Evolutionary conservation across 2,113 vertebrate species (phyloP).

Genomic region (Mustela lutreola): DNA sequence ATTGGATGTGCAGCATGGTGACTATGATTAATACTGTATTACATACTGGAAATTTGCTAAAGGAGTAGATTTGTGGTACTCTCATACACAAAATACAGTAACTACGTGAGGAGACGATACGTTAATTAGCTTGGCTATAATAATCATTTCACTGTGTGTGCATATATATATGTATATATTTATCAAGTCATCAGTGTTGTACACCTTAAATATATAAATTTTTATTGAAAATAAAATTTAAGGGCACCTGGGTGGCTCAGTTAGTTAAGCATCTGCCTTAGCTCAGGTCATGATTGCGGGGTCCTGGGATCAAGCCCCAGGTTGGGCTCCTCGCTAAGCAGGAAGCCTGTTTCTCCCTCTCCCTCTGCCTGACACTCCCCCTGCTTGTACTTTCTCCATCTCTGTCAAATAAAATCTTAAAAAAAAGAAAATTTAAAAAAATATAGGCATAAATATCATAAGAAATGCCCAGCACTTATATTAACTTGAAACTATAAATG

Average conservation of each 20-base stretch:
- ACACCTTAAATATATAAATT: not conserved
- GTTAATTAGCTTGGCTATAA: not conserved
- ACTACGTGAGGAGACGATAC: not conserved
- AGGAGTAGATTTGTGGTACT: not conserved
- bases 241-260: not conserved
- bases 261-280: not conserved
- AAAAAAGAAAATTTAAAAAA: not conserved
- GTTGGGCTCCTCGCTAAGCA: not conserved
- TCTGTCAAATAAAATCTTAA: not conserved
- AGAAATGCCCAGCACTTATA: not conserved
- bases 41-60: not conserved
- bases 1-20: not conserved
- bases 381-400: not conserved
- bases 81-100: not conserved
- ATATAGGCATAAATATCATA: not conserved
- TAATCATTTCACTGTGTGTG: not conserved
- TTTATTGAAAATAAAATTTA: not conserved
- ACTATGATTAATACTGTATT: not conserved
- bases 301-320: too few species aligned
- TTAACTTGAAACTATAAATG: not conserved
- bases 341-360: not conserved
- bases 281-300: not conserved
- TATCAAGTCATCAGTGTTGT: not conserved
- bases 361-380: not conserved
- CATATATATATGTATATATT: not conserved